A percentile compares a stretch with the other conserved stretches of the same genome.
These are phyloP conservation scores for Chaetorhynchus papuensis DNA, from an alignment of 2,113 vertebrate genomes.

Conservation along the genomic window DNA sequence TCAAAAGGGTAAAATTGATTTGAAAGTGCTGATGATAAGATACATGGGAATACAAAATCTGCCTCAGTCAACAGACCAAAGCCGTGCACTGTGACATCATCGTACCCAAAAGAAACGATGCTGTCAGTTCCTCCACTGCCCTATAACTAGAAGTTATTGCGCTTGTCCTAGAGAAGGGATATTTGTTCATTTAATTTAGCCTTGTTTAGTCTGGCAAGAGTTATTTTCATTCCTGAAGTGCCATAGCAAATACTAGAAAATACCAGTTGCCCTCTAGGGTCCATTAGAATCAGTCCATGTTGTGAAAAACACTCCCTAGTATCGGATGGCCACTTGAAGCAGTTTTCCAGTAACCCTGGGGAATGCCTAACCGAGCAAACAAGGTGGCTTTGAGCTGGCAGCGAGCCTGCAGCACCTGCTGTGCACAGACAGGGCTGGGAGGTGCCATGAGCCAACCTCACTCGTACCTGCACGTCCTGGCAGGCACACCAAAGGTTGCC, in stretches of 20 bases:
- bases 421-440: neutral
- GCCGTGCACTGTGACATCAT: neutral
- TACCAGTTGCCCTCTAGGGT: neutral
- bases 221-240: neutral
- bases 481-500: neutral
- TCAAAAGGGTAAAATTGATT: constrained; percentile 25
- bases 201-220: neutral
- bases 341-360: neutral
- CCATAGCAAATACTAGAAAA: neutral
- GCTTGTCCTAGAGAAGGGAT: neutral
- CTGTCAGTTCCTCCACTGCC: neutral
- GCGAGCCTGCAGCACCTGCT: neutral
- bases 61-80: neutral
- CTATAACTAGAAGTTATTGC: neutral
- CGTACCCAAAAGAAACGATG: neutral
- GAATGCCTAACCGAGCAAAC: neutral
- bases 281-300: neutral
- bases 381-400: neutral
- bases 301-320: neutral
- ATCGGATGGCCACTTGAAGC: neutral
- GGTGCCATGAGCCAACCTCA: neutral
- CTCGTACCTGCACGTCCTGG: neutral
- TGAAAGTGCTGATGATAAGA: constrained; percentile 21
- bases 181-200: neutral
- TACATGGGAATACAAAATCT: constrained; percentile 12